These are phyloP conservation scores for Lacanobia wlatinum DNA, from an alignment of 2,888 invertebrate species.

Conservation along the genomic window DNA sequence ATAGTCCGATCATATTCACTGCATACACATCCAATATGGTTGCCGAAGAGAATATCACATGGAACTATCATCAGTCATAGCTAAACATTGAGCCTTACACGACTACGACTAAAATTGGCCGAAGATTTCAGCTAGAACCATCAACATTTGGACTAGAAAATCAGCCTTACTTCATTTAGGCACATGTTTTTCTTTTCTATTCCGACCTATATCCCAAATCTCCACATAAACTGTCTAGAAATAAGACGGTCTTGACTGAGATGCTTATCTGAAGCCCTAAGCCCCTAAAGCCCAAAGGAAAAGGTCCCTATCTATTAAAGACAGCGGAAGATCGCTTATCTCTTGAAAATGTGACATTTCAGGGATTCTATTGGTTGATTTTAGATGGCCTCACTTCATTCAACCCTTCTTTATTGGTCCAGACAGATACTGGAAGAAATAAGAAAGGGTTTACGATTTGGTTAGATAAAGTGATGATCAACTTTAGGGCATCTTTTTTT, in stretches of 20 bases:
- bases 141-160: neutral
- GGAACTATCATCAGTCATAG: too few species aligned
- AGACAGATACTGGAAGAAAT: slow-evolving; percentile 8
- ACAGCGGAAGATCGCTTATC: slow-evolving; percentile 48
- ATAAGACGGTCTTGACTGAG: slow-evolving; percentile 37
- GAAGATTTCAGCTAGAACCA: too few species aligned
- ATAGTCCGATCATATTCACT: too few species aligned
- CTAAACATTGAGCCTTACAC: too few species aligned
- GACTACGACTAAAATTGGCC: too few species aligned
- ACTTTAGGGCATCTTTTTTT: slow-evolving; percentile 2
- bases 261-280: slow-evolving; percentile 39
- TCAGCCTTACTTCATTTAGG: neutral
- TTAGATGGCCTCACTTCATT: slow-evolving; percentile 43
- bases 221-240: slow-evolving; percentile 28
- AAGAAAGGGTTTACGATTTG: slow-evolving; percentile 42
- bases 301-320: slow-evolving; percentile 47
- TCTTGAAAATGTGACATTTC: slow-evolving; percentile 46
- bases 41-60: too few species aligned
- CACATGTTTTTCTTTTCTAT: slow-evolving; percentile 4
- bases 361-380: slow-evolving; percentile 39
- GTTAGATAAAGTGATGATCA: slow-evolving; percentile 1
- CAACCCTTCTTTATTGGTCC: slow-evolving; percentile 43
- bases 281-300: slow-evolving; percentile 37
- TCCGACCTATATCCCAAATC: slow-evolving; percentile 10
- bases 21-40: too few species aligned